Evolutionary conservation across 2,888 invertebrate species (phyloP).

Genomic region (Eilema caniola): DNA sequence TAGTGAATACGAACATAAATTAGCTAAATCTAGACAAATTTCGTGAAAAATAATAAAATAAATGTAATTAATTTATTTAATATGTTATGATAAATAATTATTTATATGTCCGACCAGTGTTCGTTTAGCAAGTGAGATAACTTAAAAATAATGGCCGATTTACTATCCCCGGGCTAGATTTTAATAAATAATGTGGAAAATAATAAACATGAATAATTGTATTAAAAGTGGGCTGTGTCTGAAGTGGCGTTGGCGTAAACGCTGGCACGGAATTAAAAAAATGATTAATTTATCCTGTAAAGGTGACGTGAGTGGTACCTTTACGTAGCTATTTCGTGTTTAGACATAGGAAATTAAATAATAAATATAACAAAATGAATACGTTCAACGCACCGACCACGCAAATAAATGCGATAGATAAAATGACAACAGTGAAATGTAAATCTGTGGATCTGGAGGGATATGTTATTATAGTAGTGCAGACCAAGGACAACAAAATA

Average conservation of each 20-base stretch:
- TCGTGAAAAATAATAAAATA: constrained; percentile 51
- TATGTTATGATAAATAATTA: constrained; percentile 53
- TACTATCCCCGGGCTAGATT: constrained; percentile 72
- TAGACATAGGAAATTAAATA: constrained; percentile 45
- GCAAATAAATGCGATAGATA: constrained; percentile 81
- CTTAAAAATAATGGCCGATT: constrained; percentile 71
- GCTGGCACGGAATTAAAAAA: constrained; percentile 71
- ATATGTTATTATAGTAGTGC: constrained; percentile 97
- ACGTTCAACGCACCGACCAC: constrained; percentile 82
- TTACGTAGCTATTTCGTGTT: constrained; percentile 55
- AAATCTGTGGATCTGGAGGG: constrained; percentile 95
- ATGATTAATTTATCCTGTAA: constrained; percentile 42
- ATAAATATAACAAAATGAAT: constrained; percentile 74
- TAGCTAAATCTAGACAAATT: constrained; percentile 53
- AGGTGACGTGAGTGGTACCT: constrained; percentile 45
- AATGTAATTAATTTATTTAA: constrained; percentile 21
- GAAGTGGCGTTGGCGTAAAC: constrained; percentile 84
- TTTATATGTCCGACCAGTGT: constrained; percentile 52
- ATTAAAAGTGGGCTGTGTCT: constrained; percentile 73
- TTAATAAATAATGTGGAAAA: constrained; percentile 63
- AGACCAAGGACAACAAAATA: constrained; percentile 97
- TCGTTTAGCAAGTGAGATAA: constrained; percentile 49
- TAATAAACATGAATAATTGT: constrained; percentile 74
- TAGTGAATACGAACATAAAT: constrained; percentile 50
- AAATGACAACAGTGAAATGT: constrained; percentile 84